Conservation (phyloP, 2,888 invertebrate genomes). For the Amphipoea lucens region DNA sequence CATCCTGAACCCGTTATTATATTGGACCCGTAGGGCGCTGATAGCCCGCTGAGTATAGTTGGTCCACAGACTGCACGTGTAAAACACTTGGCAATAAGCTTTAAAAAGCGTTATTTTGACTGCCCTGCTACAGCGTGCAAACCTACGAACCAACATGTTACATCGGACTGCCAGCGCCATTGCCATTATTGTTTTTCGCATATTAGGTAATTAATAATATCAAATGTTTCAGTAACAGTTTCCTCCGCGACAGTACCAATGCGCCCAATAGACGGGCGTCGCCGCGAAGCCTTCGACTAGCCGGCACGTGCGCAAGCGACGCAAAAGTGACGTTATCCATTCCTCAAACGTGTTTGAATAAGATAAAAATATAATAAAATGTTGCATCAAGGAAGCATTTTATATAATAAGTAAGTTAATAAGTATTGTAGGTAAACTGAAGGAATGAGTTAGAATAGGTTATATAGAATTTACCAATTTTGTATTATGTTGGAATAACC, state of each 20-base stretch:
- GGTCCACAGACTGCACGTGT: too few relatives aligned
- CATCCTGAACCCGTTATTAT: too few relatives aligned
- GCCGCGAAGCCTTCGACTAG: slow-evolving; percentile 68
- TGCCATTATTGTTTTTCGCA: too few relatives aligned
- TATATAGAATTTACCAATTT: neutral
- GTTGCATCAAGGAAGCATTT: slow-evolving; percentile 27
- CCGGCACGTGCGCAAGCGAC: slow-evolving; percentile 73
- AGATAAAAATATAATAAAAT: slow-evolving; percentile 33
- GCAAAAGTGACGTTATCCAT: slow-evolving; percentile 66
- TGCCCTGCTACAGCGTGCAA: too few relatives aligned
- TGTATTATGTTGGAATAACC: neutral
- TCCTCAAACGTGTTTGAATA: slow-evolving; percentile 47
- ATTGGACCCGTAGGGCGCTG: too few relatives aligned
- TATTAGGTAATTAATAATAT: neutral
- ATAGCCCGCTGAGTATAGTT: too few relatives aligned
- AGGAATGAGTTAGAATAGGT: neutral
- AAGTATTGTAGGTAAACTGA: neutral
- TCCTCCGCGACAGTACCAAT: slow-evolving; percentile 48
- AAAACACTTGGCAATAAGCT: too few relatives aligned
- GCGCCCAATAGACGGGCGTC: slow-evolving; percentile 65
- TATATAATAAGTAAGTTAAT: neutral
- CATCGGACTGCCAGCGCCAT: too few relatives aligned
- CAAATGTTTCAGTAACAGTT: slow-evolving; percentile 6
- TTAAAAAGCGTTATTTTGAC: too few relatives aligned
- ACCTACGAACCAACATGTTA: too few relatives aligned